phyloP scores from a whole-genome alignment of 2,797 vertebrate genomes.

The Hipposideros larvatus region DNA sequence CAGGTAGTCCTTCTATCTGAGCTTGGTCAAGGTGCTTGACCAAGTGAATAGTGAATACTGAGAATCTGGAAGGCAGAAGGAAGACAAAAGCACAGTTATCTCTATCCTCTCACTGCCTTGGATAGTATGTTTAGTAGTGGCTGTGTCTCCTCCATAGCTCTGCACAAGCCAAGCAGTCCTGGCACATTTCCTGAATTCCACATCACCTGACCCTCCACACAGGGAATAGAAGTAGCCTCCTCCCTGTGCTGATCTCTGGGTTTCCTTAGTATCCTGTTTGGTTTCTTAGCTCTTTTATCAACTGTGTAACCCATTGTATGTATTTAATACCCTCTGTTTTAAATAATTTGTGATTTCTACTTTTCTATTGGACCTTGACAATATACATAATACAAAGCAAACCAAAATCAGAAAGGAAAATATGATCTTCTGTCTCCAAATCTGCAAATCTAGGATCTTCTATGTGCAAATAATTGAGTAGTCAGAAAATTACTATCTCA shows the following conservation, averaged over 20 bases:
- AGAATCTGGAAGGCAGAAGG: neutral
- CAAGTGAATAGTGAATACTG: neutral
- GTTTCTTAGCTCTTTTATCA: neutral
- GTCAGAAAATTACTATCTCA: neutral
- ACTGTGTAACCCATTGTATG: neutral
- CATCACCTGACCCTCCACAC: accelerated
- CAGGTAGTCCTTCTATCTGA: neutral
- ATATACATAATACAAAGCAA: neutral
- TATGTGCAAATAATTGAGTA: neutral
- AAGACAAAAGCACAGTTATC: neutral
- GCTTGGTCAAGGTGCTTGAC: neutral
- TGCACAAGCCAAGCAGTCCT: neutral
- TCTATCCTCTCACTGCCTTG: neutral
- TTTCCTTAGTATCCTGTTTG: neutral
- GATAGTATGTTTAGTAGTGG: neutral
- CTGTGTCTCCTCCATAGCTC: neutral
- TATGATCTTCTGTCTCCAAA: neutral
- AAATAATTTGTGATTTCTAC: neutral
- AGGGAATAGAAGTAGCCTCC: neutral
- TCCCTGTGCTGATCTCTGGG: neutral
- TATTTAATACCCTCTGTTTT: neutral
- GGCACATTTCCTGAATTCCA: neutral
- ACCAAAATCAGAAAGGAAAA: neutral
- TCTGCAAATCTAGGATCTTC: neutral
- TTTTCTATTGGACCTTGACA: neutral